Base-by-base conservation (phyloP, 2,888 invertebrate species). In the Agriopis aurantiaria region DNA sequence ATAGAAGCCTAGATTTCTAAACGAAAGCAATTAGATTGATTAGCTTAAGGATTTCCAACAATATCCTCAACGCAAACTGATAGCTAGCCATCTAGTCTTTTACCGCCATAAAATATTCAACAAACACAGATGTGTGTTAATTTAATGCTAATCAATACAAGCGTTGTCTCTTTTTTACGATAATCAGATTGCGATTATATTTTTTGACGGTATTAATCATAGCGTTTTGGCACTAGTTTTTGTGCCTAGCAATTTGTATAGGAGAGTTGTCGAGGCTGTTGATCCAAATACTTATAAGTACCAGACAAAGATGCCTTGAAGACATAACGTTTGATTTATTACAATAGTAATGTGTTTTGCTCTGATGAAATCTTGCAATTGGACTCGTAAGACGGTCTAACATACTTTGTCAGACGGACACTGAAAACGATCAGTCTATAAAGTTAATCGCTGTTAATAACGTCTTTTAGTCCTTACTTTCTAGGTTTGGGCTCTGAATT, bases 401-500 rank as follows among this genome's bases (percentile, higher is more conserved):
- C 43, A 68, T 59, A 51, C 61, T 62, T 56, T 62, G 56, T 40
- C 33, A 55, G 40, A 33, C 55, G 55, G 14, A n/a, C 40, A 53
- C 55, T 40, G 56, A 45, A 60, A 66, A 59, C 60, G 62, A 68
- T 64, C 53, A 49, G 74, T 74, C 72, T 65, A 76, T 40, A 62
- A 75, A 76, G 75, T 68, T 78, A 76, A 81, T 78, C 72, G 75
- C 64, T 65, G 69, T 69, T 73, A 46, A 40, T 40, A 40, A 55
- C 33, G 8, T 61, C 72, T 33, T 33, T 33, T 60, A 66, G 70
- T 75, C 84, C 88, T 86, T 74, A 91, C 91, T 87, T 87, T 82
- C 87, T 86, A 75, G 88, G 81, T 73, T 85, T 90, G 8, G 82
- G 58, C 10, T 90, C 90, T 69, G 82, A 60, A 75, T 68, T 74